A percentile compares a stretch with the other conserved stretches of the same genome.
These are phyloP conservation scores for Chlorops oryzae DNA, from an alignment of 1,140 invertebrate species.

Conservation along the genomic window DNA sequence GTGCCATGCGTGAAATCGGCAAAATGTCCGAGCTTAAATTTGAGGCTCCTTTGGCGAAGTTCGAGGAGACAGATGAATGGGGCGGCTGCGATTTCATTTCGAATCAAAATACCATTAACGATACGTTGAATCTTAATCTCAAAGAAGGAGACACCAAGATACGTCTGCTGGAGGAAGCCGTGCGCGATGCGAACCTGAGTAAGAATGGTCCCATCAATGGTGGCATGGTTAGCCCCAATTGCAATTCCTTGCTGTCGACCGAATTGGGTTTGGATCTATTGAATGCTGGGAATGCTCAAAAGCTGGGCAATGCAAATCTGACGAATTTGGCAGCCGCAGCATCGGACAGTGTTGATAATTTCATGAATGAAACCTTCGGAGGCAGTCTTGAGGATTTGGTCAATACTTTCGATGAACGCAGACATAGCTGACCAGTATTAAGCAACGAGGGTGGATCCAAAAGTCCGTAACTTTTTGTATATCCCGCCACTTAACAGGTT, in stretches of 20 bases:
- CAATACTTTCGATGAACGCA: slow-evolving; percentile 98
- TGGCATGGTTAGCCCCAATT: slow-evolving; percentile 36
- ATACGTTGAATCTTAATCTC: slow-evolving; percentile 55
- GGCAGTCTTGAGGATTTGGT: slow-evolving; percentile 95
- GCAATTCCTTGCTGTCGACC: slow-evolving; percentile 26
- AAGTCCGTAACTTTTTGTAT: too few relatives aligned
- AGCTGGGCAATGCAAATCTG: slow-evolving; percentile 4
- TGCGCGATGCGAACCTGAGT: slow-evolving; percentile 41
- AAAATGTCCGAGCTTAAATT: slow-evolving; percentile 96
- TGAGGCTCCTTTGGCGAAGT: slow-evolving; percentile 90
- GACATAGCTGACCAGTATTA: too few relatives aligned
- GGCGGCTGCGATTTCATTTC: slow-evolving; percentile 52
- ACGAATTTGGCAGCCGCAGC: slow-evolving; percentile 1
- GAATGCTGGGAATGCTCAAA: slow-evolving; percentile 41
- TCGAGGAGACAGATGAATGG: slow-evolving; percentile 82
- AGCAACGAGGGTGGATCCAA: too few relatives aligned
- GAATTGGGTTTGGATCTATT: slow-evolving; percentile 30
- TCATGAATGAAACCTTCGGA: slow-evolving; percentile 84
- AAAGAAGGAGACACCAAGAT: slow-evolving; percentile 47
- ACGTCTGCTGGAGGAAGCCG: slow-evolving; percentile 44
- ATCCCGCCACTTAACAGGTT: too few relatives aligned
- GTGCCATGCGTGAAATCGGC: slow-evolving; percentile 72
- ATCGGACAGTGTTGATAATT: slow-evolving; percentile 63
- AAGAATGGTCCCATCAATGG: slow-evolving; percentile 29
- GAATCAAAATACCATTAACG: slow-evolving; percentile 55